Base-by-base conservation (phyloP, 1,140 invertebrate species). In the Drosophila ananassae region DNA sequence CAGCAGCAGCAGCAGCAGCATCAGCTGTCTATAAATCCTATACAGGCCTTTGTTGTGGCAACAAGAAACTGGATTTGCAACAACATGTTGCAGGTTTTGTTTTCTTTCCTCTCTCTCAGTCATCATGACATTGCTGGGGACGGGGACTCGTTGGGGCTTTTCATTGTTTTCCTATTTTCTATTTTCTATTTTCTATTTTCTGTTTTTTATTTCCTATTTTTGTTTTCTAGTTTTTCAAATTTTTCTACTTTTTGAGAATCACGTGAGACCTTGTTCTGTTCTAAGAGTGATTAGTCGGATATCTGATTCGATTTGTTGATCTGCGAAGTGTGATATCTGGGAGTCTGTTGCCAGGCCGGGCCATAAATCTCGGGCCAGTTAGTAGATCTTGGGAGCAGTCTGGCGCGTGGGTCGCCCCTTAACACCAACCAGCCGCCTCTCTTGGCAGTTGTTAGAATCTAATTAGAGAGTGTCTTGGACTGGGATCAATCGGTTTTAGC, bases 361-460 rank as follows among this genome's bases (percentile, higher is more conserved):
- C 10, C 22, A 34, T 63, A 67, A 63, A 62, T 32, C 39, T 22
- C 66, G 22, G 55, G 39, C 52, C 44, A 39, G 61, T 48, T 48
- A 44, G 34, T 52, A 17, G 22, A 28, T 0, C 3, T 13, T 17
- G 13, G 17, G n/a, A 13, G 32, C 21, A 67, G 50, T 69, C 62
- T 68, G 63, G 41, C 59, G 47, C 63, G 63, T 67, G 59, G 62
- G 44, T 56, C 30, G 34, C 22, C 2, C 12, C 17, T 41, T 51
- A 48, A 62, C 58, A 51, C 47, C 22, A 37, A 37, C 2, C 12
- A 37, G 17, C 17, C 17, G 17, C 2, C 3, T 12, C 53, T 76
- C 60, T 77, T 77, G 55, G 58, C 52, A 77, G 64, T 77, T 68
- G 67, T 72, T 63, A 55, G 51, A 53, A 52, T 73, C 60, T 30